phyloP scores from a whole-genome alignment of 2,797 vertebrate genomes.

The Siniperca undulata region DNA sequence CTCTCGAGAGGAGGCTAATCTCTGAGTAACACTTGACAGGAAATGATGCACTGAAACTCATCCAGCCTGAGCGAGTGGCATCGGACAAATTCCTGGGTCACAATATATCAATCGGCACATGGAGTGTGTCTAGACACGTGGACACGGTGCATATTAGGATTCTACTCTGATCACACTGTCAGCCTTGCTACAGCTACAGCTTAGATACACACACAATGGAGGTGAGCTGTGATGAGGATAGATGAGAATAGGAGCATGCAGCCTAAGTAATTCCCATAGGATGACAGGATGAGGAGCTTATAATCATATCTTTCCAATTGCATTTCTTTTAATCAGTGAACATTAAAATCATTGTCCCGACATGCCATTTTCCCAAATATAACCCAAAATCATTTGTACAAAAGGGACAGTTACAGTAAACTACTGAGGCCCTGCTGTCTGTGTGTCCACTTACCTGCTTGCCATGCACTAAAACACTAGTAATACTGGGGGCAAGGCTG shows the following conservation, averaged over 20 bases:
- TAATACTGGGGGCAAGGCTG: slow-evolving; percentile 99
- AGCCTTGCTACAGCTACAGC: slow-evolving; percentile 43
- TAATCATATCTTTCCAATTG: slow-evolving; percentile 1
- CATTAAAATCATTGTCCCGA: slow-evolving; percentile 77
- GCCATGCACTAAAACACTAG: slow-evolving; percentile 99
- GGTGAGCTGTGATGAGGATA: slow-evolving; percentile 42
- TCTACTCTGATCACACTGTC: slow-evolving; percentile 44
- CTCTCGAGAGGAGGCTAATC: slow-evolving; percentile 78
- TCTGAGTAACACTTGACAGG: slow-evolving; percentile 75
- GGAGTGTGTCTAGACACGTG: slow-evolving; percentile 47
- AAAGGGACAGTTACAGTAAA: slow-evolving; percentile 1
- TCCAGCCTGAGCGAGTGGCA: slow-evolving; percentile 44
- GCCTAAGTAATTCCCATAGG: slow-evolving; percentile 50
- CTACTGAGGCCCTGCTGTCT: slow-evolving; percentile 45
- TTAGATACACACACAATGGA: slow-evolving; percentile 52
- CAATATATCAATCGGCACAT: slow-evolving; percentile 41
- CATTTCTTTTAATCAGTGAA: slow-evolving; percentile 78
- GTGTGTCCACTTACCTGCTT: slow-evolving; percentile 95
- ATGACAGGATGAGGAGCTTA: slow-evolving; percentile 68
- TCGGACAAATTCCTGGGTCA: slow-evolving; percentile 53
- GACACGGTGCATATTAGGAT: slow-evolving; percentile 57
- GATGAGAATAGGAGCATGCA: slow-evolving; percentile 44
- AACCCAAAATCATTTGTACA: slow-evolving; percentile 13
- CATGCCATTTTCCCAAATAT: slow-evolving; percentile 35
- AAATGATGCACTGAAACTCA: slow-evolving; percentile 64